Conservation (phyloP, 2,888 invertebrate species). For the Andrena bucephala region DNA sequence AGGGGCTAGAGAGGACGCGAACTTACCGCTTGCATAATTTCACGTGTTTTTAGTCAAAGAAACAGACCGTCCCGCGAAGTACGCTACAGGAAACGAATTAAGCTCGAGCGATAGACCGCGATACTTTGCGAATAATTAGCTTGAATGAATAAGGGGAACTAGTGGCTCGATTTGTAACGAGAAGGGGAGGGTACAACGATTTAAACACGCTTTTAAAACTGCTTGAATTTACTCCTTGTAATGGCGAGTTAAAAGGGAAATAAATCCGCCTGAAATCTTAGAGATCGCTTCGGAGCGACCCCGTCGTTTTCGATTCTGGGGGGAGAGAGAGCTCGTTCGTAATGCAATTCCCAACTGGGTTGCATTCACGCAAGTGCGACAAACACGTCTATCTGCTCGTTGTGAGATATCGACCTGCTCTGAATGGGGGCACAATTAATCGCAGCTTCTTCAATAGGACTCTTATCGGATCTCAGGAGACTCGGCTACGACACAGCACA, state of each 20-base stretch:
- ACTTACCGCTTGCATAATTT: conserved; percentile 55
- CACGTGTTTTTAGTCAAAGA: conserved; percentile 45
- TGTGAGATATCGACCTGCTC: conserved; percentile 44
- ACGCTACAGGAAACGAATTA: not conserved
- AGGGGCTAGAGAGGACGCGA: conserved; percentile 12
- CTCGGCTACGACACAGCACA: conserved; percentile 40
- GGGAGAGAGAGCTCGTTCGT: not conserved
- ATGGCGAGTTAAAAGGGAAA: not conserved
- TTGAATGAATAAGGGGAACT: not conserved
- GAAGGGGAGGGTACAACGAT: too few relatives aligned
- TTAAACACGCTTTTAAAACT: not conserved
- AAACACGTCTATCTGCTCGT: conserved; percentile 23
- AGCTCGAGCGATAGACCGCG: not conserved
- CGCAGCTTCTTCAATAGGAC: conserved; percentile 54
- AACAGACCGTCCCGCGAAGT: not conserved
- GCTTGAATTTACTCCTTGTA: not conserved
- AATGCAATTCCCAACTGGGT: conserved; percentile 30
- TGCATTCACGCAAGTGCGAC: conserved; percentile 44
- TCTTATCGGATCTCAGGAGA: conserved; percentile 42
- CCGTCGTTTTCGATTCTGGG: not conserved
- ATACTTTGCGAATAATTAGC: not conserved
- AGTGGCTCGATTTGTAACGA: not conserved
- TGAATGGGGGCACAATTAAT: conserved; percentile 61
- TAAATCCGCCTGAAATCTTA: not conserved
- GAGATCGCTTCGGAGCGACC: not conserved